A percentile compares a stretch with the other conserved stretches of the same genome.
These are phyloP conservation scores for Notodonta ziczac DNA, from an alignment of 2,888 invertebrate species.

Conservation along the genomic window DNA sequence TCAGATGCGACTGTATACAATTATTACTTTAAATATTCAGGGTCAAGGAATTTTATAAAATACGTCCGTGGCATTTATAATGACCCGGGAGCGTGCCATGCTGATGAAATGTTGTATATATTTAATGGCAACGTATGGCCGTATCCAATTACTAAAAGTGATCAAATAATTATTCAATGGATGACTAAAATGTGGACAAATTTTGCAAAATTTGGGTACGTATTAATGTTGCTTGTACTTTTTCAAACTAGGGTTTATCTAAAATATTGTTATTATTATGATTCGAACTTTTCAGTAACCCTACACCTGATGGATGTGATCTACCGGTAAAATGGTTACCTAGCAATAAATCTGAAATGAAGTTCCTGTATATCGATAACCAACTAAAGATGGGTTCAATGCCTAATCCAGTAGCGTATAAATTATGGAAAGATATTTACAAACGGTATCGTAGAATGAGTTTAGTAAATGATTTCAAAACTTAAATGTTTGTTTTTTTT, in stretches of 20 bases:
- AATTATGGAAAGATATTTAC: conserved; percentile 14
- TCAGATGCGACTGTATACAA: conserved; percentile 53
- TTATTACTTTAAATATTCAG: conserved; percentile 60
- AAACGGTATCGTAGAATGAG: conserved; percentile 6
- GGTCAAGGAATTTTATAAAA: conserved; percentile 58
- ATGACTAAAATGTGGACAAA: conserved; percentile 65
- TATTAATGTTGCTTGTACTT: neutral
- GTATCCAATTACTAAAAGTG: conserved; percentile 42
- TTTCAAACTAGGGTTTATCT: too few species aligned
- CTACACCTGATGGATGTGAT: neutral
- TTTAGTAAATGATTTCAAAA: neutral
- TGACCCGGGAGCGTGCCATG: conserved; percentile 58
- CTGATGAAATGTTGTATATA: conserved; percentile 59
- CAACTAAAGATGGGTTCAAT: conserved; percentile 1
- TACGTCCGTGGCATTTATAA: conserved; percentile 34
- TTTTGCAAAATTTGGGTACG: conserved; percentile 66
- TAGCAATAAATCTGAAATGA: neutral
- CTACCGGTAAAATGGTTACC: conserved; percentile 7
- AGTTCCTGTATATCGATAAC: conserved; percentile 2
- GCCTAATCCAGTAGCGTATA: conserved; percentile 11
- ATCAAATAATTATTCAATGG: conserved; percentile 49
- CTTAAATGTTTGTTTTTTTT: neutral
- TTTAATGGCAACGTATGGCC: conserved; percentile 52
- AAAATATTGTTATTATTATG: neutral
- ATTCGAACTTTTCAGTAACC: neutral